These are phyloP conservation scores for Poeciliopsis turrubarensis DNA, from an alignment of 2,113 vertebrate species.

Conservation along the genomic window DNA sequence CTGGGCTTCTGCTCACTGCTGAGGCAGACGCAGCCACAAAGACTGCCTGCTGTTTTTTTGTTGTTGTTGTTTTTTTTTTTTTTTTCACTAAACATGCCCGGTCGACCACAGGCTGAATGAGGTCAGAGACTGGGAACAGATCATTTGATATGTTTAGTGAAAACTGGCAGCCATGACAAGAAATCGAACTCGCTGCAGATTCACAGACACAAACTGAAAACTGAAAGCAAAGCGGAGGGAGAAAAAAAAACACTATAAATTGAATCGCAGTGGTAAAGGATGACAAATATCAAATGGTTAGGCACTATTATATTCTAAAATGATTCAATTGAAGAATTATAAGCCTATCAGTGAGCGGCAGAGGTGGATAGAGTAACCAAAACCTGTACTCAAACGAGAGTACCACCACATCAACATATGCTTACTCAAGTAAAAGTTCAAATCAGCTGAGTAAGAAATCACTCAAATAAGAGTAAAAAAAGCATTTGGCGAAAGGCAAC, in stretches of 20 bases:
- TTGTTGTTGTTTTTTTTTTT: too few relatives aligned
- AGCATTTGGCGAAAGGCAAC: too few relatives aligned
- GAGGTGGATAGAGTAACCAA: too few relatives aligned
- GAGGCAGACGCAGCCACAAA: constrained; percentile 3
- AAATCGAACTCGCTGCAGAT: not conserved
- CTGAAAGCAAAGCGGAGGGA: not conserved
- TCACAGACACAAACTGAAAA: not conserved
- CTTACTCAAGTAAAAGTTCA: too few relatives aligned
- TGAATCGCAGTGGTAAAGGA: not conserved
- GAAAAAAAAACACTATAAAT: too few relatives aligned
- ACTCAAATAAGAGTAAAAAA: too few relatives aligned
- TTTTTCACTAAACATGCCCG: not conserved
- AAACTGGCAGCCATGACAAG: not conserved
- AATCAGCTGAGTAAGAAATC: too few relatives aligned
- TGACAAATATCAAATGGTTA: not conserved
- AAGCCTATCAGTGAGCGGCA: too few relatives aligned
- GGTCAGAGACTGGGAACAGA: not conserved
- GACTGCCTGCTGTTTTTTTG: not conserved
- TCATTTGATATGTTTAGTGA: not conserved
- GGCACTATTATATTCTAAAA: too few relatives aligned
- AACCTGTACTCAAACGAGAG: too few relatives aligned
- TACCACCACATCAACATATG: too few relatives aligned
- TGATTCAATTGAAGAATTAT: too few relatives aligned
- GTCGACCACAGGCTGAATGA: not conserved
- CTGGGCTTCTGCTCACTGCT: constrained; percentile 2